Base-by-base conservation (phyloP, 1,140 invertebrate genomes). In the Macrotrachela quadricornifera region DNA sequence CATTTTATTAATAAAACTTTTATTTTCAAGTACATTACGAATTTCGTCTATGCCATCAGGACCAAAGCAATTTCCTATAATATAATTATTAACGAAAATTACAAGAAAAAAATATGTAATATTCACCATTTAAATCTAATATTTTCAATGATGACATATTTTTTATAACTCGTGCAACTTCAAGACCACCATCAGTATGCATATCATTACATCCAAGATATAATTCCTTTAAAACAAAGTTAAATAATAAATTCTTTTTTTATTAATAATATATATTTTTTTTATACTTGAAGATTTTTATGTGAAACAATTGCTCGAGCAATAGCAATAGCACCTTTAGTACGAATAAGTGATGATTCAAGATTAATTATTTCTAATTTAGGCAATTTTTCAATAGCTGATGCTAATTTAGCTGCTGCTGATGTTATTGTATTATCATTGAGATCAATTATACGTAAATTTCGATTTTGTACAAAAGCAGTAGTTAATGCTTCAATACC, bases 401-500 rank as follows among this genome's bases (percentile, higher is more conserved):
- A 30, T 0, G 82, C 78, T 45, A 92, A 75, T 57, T 67, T 60
- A 1, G 82, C 80, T 16, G 85, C 90, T 59, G 77, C 78, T 0
- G 71, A 64, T 0, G 78, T 80, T 15, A 94, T 76, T 0, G 82
- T 94, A 66, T 97, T 97, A 61, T 97, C 92, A 65, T 91, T 91
- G 1, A 97, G 72, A 71, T 95, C 91, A 0, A 97, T 71, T 51
- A 80, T 72, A 57, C 74, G 71, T 0, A 95, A 70, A n/a, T 77
- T 73, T 10, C 73, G 69, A 69, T 94, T 94, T 2, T 65, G 55
- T 21, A 75, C 75, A 55, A 96, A 78, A 0, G 84, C 80, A 15
- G 79, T 73, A 0, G 81, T 78, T 1, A 97, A 63, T 0, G 80
- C 83, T 6, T 75, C 65, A 17, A 95, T 80, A 1, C 91, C 92